Percentiles rank a stretch among this genome's conserved stretches.
Evolutionary conservation across 2,797 vertebrate genomes (phyloP).

Genomic region (Mormyrops boulengeri): DNA sequence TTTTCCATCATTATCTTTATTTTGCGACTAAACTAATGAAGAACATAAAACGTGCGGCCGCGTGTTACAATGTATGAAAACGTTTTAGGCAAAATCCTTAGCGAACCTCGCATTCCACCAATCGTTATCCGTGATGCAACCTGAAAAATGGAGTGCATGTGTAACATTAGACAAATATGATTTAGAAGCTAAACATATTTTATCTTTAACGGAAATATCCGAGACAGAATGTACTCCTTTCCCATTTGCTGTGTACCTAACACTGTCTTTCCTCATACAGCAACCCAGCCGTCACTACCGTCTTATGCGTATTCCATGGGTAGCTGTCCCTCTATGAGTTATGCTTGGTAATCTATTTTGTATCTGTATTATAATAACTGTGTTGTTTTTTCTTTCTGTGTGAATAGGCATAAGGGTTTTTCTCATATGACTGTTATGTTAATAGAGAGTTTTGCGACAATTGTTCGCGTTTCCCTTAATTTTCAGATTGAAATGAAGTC

Average conservation of each 20-base stretch:
- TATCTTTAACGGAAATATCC: not conserved
- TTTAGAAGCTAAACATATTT: not conserved
- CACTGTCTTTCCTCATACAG: not conserved
- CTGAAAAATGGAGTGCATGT: constrained; percentile 27
- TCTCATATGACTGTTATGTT: not conserved
- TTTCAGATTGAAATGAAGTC: not conserved
- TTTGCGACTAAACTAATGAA: constrained; percentile 17
- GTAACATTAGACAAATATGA: not conserved
- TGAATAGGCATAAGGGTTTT: not conserved
- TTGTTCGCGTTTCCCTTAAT: not conserved
- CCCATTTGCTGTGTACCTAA: not conserved
- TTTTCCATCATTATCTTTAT: constrained; percentile 45
- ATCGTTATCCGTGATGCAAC: constrained; percentile 19
- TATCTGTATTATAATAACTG: not conserved
- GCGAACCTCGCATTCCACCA: constrained; percentile 7
- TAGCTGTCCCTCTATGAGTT: not conserved
- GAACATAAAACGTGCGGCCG: not conserved
- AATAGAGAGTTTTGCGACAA: not conserved
- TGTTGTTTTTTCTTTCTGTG: not conserved
- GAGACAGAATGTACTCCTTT: not conserved
- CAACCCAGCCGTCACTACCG: not conserved
- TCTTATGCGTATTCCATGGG: not conserved
- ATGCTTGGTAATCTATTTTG: not conserved
- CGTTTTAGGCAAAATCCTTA: not conserved
- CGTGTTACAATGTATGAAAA: not conserved